These are phyloP conservation scores for Peucedramus taeniatus DNA, from an alignment of 2,113 vertebrate genomes.

Conservation along the genomic window DNA sequence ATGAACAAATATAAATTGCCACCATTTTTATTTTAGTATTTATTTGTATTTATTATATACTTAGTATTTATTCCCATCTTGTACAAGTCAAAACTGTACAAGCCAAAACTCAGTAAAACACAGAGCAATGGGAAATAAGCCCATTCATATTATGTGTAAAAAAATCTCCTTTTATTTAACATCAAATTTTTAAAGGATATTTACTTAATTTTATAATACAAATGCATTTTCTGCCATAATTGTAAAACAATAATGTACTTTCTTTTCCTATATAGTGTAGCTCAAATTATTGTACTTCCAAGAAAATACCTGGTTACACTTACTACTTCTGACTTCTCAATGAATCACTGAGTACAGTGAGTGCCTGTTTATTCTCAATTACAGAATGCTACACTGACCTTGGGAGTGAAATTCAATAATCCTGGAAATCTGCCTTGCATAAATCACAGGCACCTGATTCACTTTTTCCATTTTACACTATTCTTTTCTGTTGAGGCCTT, in stretches of 20 bases:
- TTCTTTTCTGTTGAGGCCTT: neutral
- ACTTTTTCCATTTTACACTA: neutral
- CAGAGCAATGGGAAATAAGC: neutral
- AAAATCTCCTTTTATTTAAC: neutral
- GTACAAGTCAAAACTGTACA: neutral
- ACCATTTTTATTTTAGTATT: neutral
- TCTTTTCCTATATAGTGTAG: neutral
- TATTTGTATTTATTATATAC: neutral
- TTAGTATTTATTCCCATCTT: neutral
- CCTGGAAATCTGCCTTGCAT: slow-evolving; percentile 20
- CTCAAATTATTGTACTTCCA: neutral
- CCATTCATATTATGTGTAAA: neutral
- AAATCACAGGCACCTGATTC: slow-evolving; percentile 16
- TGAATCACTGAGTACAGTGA: neutral
- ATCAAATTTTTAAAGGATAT: neutral
- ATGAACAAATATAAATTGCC: neutral
- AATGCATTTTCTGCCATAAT: neutral
- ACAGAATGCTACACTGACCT: neutral
- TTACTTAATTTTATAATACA: neutral
- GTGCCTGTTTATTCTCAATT: slow-evolving; percentile 26
- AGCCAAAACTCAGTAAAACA: neutral
- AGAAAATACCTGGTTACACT: neutral
- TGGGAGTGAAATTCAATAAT: slow-evolving; percentile 32
- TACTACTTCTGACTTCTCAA: neutral
- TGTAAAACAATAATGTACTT: neutral